These are phyloP conservation scores for Synodontis membranacea DNA, from an alignment of 2,113 vertebrate genomes.

Conservation along the genomic window DNA sequence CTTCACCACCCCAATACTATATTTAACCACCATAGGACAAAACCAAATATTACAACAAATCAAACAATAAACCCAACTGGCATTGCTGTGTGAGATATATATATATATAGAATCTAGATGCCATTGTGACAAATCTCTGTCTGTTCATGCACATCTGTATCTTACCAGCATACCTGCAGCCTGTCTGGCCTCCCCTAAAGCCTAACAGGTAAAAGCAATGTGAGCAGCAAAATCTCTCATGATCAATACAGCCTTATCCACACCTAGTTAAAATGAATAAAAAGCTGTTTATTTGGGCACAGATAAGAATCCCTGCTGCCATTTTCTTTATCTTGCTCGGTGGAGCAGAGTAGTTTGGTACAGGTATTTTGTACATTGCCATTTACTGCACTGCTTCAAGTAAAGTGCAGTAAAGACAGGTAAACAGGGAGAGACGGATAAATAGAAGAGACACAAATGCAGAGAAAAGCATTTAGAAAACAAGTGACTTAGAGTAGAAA, in stretches of 20 bases:
- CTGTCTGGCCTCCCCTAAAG: constrained; percentile 17
- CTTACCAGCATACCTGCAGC: constrained; percentile 13
- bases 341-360: constrained; percentile 3
- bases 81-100: constrained; percentile 5
- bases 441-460: background rate
- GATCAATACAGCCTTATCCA: constrained; percentile 29
- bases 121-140: constrained; percentile 18
- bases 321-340: constrained; percentile 13
- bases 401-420: background rate
- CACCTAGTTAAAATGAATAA: constrained; percentile 33
- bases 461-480: background rate
- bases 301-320: constrained; percentile 31
- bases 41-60: background rate
- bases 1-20: background rate
- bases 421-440: background rate
- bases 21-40: background rate
- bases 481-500: background rate
- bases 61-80: background rate
- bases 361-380: constrained; percentile 1
- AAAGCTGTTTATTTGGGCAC: constrained; percentile 29
- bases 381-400: background rate
- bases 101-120: constrained; percentile 9
- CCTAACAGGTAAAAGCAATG: constrained; percentile 29
- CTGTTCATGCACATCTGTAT: constrained; percentile 7
- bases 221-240: constrained; percentile 18